A percentile compares a stretch with the other conserved stretches of the same genome.
Evolutionary conservation across 1,140 invertebrate species (phyloP).

Genomic region (Sinella curviseta): DNA sequence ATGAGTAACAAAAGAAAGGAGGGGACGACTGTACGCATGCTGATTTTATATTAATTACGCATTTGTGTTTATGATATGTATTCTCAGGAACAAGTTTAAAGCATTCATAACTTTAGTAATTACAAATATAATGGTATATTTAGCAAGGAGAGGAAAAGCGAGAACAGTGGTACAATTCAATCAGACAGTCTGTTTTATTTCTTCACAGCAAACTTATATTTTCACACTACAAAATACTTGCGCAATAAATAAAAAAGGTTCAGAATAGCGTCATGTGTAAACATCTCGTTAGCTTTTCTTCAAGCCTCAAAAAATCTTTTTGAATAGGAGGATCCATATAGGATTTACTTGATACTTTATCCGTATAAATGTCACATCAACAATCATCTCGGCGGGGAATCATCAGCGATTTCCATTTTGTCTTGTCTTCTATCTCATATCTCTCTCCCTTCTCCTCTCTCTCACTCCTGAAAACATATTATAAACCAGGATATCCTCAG

Average conservation of each 20-base stretch:
- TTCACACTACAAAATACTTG: not conserved
- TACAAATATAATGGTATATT: not conserved
- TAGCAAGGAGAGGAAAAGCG: not conserved
- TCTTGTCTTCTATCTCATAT: no score
- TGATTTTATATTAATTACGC: not conserved
- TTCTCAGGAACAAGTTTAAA: not conserved
- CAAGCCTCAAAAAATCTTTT: not conserved
- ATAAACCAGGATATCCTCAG: no score
- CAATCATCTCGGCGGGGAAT: not conserved
- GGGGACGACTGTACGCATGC: not conserved
- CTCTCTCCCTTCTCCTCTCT: no score
- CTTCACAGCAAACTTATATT: no score
- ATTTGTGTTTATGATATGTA: not conserved
- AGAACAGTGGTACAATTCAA: not conserved
- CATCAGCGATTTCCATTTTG: no score
- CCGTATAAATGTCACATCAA: not conserved
- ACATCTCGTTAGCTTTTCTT: not conserved
- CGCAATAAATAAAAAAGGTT: not conserved
- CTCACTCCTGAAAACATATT: no score
- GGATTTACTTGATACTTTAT: not conserved
- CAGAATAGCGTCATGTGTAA: not conserved
- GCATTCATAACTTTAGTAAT: not conserved
- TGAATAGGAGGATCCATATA: not conserved
- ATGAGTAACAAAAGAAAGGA: not conserved
- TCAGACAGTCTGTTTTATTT: no score